A percentile compares a stretch with the other conserved stretches of the same genome.
Conservation (phyloP, 2,888 invertebrate genomes). For the Coenonympha glycerion region DNA sequence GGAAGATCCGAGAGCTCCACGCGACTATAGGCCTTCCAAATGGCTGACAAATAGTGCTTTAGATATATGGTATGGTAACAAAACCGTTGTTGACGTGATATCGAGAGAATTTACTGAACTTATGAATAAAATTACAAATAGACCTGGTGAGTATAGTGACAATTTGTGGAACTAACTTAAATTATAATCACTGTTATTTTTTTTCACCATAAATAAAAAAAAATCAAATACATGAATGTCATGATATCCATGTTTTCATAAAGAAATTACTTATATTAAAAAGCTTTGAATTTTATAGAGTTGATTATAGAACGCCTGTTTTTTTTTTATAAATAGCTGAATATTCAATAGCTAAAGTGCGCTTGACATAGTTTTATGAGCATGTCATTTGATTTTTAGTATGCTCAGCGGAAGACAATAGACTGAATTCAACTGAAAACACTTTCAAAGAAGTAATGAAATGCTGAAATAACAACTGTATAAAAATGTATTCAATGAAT, state of each 20-base stretch:
- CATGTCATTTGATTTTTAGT: conserved; percentile 24
- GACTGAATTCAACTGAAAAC: background rate
- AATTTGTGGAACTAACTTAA: too few species aligned
- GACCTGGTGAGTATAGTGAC: conserved; percentile 37
- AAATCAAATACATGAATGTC: too few species aligned
- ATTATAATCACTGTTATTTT: too few species aligned
- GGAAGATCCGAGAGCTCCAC: conserved; percentile 26
- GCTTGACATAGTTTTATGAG: background rate
- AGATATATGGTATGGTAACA: conserved; percentile 60
- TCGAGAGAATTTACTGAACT: conserved; percentile 46
- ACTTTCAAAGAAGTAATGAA: background rate
- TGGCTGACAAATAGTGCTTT: conserved; percentile 54
- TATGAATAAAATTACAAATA: conserved; percentile 40
- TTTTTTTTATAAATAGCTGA: background rate
- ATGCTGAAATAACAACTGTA: background rate
- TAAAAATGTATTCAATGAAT: conserved; percentile 7
- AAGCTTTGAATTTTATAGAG: too few species aligned
- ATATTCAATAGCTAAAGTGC: background rate
- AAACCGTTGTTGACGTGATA: conserved; percentile 47
- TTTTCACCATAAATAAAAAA: too few species aligned
- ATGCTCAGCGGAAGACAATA: conserved; percentile 10
- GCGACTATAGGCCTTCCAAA: conserved; percentile 47
- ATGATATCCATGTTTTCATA: too few species aligned
- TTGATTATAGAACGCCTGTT: too few species aligned
- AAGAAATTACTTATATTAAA: too few species aligned